phyloP scores from a whole-genome alignment of 2,888 invertebrate genomes.

The Noctua janthina region DNA sequence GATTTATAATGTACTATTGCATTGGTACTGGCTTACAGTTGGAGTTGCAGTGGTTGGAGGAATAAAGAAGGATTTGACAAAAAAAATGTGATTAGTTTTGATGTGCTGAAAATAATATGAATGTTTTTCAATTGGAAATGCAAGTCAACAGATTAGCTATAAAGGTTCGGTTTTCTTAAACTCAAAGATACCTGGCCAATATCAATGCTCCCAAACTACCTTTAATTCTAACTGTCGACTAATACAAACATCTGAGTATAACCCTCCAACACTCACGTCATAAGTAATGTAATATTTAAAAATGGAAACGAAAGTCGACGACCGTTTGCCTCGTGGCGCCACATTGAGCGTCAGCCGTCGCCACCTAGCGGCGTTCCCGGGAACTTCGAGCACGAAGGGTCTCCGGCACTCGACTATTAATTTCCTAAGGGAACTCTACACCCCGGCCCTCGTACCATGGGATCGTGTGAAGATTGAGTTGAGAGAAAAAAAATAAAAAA shows the following conservation, averaged over 20 bases:
- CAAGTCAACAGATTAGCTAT: background rate
- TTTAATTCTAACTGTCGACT: background rate
- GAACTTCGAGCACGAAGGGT: conserved; percentile 81
- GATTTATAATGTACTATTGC: conserved; percentile 12
- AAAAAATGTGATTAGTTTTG: background rate
- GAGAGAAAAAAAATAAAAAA: background rate
- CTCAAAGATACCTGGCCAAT: background rate
- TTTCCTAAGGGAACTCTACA: conserved; percentile 89
- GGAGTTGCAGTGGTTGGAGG: background rate
- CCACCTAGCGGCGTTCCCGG: conserved; percentile 79
- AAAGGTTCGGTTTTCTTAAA: background rate
- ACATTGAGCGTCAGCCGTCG: conserved; percentile 62
- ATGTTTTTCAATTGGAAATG: background rate
- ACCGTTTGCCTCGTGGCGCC: conserved; percentile 35
- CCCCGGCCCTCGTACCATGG: conserved; percentile 83
- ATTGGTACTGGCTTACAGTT: background rate
- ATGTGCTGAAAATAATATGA: background rate
- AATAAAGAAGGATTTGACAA: background rate
- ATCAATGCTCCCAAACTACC: background rate
- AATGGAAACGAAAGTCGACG: conserved; percentile 42
- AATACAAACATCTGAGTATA: background rate
- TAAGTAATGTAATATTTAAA: conserved; percentile 43
- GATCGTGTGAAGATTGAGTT: conserved; percentile 34
- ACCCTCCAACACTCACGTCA: background rate
- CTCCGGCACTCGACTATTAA: conserved; percentile 83